phyloP scores from a whole-genome alignment of 2,113 vertebrate genomes.

The Himantopus leucocephalus region DNA sequence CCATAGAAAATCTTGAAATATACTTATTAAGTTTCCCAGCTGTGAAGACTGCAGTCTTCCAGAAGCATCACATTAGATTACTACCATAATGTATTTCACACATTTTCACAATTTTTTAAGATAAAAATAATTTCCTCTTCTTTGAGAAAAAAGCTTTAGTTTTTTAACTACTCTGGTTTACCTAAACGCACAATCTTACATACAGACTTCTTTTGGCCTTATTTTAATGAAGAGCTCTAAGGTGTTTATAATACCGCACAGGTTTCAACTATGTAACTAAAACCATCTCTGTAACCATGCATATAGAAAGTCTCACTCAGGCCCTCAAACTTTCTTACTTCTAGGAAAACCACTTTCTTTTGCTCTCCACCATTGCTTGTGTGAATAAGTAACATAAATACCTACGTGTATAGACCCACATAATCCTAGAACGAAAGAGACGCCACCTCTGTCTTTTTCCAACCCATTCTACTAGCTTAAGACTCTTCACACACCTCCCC shows the following conservation, averaged over 20 bases:
- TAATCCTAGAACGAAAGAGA: background rate
- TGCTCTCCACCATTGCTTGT: background rate
- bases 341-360: background rate
- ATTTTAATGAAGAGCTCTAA: background rate
- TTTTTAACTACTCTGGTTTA: background rate
- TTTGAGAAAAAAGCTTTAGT: background rate
- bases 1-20: background rate
- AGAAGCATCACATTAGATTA: background rate
- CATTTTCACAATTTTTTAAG: background rate
- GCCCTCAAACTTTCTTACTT: background rate
- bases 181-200: background rate
- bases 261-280: background rate
- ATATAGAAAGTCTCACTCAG: background rate
- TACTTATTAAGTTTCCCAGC: background rate
- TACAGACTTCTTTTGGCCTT: background rate
- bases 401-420: rapidly evolving
- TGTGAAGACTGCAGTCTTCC: background rate
- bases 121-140: background rate
- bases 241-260: background rate
- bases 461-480: background rate
- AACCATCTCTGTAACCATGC: background rate
- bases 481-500: background rate
- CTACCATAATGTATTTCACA: background rate
- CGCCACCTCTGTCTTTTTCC: background rate
- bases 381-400: background rate